Base-by-base conservation (phyloP, 2,888 invertebrate genomes). In the Julus scandinavius region DNA sequence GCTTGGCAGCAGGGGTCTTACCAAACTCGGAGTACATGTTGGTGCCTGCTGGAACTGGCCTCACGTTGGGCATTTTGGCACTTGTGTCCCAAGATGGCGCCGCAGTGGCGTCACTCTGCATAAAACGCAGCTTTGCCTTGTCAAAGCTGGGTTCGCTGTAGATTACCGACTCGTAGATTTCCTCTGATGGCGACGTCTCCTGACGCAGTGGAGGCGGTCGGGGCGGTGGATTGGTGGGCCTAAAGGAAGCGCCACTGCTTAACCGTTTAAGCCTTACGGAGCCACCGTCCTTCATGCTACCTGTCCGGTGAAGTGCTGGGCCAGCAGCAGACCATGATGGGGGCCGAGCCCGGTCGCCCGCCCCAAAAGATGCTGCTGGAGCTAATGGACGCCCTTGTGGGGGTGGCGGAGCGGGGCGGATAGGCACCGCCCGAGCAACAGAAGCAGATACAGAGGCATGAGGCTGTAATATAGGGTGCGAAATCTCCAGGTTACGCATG, bases 241-340 rank as follows among this genome's bases (percentile, higher is more conserved):
- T 84, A 95, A 96, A 96, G 0, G 96, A 96, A 0, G 95, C 95
- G 7, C 96, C 95, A 89, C 97, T 97, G 40, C 96, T 93, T 0
- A 97, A 97, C 87, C 97, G 93, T 38, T 95, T 95, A 0, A 93
- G 92, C 0, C 97, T 93, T 96, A 97, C 96, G 0, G 97, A 97
- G 0, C 97, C 97, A 38, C 49, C 40, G 38, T 80, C 87, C 38
- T 83, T 80, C 96, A 97, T 96, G 90, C 97, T 97, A 91, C 97
- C 97, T 0, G 97, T 95, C 87, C 97, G 93, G 92, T 95, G 95
- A 0, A 96, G 95, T 17, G 88, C 85, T 17, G 95, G 94, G 0
- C 93, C 93, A 90, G 93, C 93, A 38, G 88, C 40, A 11, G 83
- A 63, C 88, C 88, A 89, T 4, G 89, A 88, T 11, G 89, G 88